Percentiles rank a stretch among this genome's conserved stretches.
Conservation (phyloP, 53 echinoderm and acorn worm species). For the Crossaster papposus region DNA sequence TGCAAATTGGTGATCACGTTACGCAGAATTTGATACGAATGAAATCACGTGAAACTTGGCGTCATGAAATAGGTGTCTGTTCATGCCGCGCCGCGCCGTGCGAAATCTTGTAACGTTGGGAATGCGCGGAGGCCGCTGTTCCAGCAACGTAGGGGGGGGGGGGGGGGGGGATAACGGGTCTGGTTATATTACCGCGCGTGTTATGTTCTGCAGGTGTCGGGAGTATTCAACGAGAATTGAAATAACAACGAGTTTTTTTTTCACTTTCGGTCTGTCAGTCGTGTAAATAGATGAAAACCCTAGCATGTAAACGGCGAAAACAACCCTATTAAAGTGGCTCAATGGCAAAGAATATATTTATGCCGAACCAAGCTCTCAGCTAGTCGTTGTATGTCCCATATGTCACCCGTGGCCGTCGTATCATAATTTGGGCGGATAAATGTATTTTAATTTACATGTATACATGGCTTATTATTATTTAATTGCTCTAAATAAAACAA, state of each 20-base stretch:
- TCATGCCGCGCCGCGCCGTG: neutral
- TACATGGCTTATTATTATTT: no score
- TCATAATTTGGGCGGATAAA: no score
- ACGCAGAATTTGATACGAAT: conserved; percentile 8
- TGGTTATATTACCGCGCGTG: neutral
- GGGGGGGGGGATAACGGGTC: neutral
- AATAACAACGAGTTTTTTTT: conserved; percentile 15
- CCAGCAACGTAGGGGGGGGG: neutral
- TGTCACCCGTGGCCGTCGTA: no score
- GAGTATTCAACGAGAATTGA: conserved; percentile 28
- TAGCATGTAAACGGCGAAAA: conserved; percentile 4
- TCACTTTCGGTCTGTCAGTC: neutral
- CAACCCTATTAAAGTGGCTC: neutral
- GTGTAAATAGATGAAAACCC: conserved; percentile 23
- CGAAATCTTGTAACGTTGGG: neutral
- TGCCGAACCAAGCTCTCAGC: no score
- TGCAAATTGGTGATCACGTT: neutral
- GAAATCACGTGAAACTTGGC: neutral
- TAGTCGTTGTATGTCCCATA: no score
- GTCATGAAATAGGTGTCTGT: conserved; percentile 47
- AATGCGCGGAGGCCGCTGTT: conserved; percentile 4
- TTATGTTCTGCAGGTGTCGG: conserved; percentile 7
- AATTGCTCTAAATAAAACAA: no score
- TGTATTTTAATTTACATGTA: no score
- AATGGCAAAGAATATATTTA: no score